Evolutionary conservation across 2,113 vertebrate species (phyloP), one percentile per base, ranked within the genome.

Genomic region (Nettapus auritus): DNA sequence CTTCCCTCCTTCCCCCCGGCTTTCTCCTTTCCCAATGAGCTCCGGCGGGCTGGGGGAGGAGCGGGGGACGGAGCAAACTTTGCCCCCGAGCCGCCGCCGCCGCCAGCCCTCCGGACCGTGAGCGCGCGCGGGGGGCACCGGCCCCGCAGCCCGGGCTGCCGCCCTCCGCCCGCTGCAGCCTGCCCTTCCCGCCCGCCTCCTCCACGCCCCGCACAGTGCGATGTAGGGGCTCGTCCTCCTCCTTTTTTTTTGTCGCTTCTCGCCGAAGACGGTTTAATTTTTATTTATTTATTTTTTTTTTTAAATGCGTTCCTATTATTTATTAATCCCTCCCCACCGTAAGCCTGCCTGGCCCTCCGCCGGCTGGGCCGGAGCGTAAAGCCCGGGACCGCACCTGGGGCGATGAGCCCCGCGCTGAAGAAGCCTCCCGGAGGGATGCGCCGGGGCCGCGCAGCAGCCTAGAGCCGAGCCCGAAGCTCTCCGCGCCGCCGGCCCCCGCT

Each of bases 101-200:
- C 59, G 94, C 96, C 93, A 90, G 96, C 96, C 96, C 97, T 95
- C 90, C 50, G 92, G 97, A 96, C 95, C 80, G 97, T 98, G 97
- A 97, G 96, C 63, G 95, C 97, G 92, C 50, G 15, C 90, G 83
- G 97, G 69, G 96, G 97, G 97, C 96, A 82, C 33, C 96, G 84
- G 76, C 89, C 84, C 7, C 4, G 94, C 92, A 34, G 88, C 90
- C 67, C 86, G 67, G 92, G 90, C 90, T 28, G 85, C 93, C 75
- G 85, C 93, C 75, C 96, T 62, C 84, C 66, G 91, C 85, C 90
- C 52, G 87, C 92, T 36, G 82, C 95, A 64, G 62, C 85, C 85
- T 89, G 86, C 79, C 75, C 53, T 59, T 50, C 86, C 76, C 82
- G 82, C 88, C 50, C 66, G 66, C 67, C 62, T 85, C 67, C 82